phyloP scores from a whole-genome alignment of 2,113 vertebrate genomes.

The Peromyscus californicus region DNA sequence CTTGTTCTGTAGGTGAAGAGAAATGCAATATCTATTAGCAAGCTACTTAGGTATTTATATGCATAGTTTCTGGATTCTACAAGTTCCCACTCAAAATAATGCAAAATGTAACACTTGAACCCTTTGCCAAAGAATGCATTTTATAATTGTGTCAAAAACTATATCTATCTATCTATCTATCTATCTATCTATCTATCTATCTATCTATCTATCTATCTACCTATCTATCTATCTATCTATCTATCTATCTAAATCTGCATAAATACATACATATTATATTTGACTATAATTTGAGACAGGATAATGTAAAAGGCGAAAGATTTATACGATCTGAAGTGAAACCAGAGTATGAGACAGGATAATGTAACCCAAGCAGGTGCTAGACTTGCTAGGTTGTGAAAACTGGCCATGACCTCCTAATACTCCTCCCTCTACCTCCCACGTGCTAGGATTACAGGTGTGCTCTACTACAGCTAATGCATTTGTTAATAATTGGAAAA shows the following conservation, averaged over 20 bases:
- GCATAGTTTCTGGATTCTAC: neutral
- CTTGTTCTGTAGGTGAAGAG: conserved; percentile 73
- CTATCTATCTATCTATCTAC: neutral
- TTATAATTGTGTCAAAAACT: neutral
- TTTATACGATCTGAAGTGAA: too few relatives aligned
- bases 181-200: neutral
- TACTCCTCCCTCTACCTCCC: too few relatives aligned
- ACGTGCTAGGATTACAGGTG: neutral
- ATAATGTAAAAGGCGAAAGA: too few relatives aligned
- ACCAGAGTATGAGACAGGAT: too few relatives aligned
- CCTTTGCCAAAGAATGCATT: neutral
- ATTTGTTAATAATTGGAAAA: neutral
- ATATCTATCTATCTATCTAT: neutral
- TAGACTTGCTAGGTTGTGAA: neutral
- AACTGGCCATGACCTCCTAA: neutral
- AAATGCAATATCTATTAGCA: neutral
- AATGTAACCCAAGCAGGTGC: neutral
- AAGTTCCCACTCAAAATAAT: neutral
- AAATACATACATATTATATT: neutral
- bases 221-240: too few relatives aligned
- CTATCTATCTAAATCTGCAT: neutral
- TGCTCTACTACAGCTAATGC: neutral
- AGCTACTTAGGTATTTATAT: neutral
- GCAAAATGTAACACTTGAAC: neutral
- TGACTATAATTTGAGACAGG: neutral